Conservation (phyloP, 2,888 invertebrate species). For the Strigamia maritima region DNA sequence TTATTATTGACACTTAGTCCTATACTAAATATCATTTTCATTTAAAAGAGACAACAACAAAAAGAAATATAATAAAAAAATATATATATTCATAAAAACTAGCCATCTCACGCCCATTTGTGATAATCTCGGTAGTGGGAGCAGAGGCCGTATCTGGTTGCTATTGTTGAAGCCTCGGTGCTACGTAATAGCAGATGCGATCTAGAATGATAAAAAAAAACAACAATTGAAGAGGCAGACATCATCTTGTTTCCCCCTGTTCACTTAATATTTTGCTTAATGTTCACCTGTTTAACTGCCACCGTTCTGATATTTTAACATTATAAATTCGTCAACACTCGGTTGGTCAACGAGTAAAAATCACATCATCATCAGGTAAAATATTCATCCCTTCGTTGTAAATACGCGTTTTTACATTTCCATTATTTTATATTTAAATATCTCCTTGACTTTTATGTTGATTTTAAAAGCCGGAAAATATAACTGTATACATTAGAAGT, state of each 20-base stretch:
- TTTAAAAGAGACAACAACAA: too few relatives aligned
- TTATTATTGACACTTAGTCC: too few relatives aligned
- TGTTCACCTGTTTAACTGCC: neutral
- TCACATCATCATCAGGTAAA: neutral
- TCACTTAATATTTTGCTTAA: neutral
- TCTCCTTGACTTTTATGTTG: neutral
- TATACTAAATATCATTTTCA: too few relatives aligned
- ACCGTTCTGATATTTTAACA: neutral
- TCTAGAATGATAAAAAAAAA: neutral
- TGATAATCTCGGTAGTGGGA: neutral
- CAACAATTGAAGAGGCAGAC: neutral
- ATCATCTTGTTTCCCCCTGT: neutral
- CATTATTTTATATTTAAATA: too few relatives aligned
- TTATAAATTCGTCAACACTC: neutral
- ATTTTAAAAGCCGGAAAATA: neutral
- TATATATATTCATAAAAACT: neutral
- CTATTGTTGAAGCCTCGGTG: neutral
- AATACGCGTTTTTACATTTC: too few relatives aligned
- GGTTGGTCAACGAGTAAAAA: neutral
- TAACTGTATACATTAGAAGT: neutral
- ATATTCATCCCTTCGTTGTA: too few relatives aligned
- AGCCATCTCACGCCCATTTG: neutral
- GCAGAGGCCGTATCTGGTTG: slow-evolving; percentile 5
- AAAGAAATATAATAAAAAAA: neutral
- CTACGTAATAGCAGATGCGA: slow-evolving; percentile 23